Conservation (phyloP, 2,797 vertebrate species). For the Phoxinus dragarum region DNA sequence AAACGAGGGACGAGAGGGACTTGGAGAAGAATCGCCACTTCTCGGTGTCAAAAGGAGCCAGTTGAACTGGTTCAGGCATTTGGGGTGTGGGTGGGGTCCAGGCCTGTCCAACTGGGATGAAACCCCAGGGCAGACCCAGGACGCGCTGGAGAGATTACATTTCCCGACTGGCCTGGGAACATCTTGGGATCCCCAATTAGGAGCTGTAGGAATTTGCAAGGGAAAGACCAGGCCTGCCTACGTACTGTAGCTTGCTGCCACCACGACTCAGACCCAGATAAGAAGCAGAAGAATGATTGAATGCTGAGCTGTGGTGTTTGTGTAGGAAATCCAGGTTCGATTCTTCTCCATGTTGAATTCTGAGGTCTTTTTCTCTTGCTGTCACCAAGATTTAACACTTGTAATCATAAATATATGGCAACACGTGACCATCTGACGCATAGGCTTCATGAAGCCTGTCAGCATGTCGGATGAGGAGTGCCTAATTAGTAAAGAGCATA, state of each 20-base stretch:
- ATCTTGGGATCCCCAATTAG: background rate
- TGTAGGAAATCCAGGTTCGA: background rate
- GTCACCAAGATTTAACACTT: background rate
- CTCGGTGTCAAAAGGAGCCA: background rate
- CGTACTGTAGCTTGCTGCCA: background rate
- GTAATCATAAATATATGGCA: background rate
- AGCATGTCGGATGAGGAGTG: background rate
- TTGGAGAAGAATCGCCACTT: background rate
- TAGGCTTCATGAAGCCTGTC: background rate
- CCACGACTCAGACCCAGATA: too few relatives aligned
- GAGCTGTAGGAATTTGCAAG: background rate
- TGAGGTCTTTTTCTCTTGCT: background rate
- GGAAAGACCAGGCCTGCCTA: background rate
- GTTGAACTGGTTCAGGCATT: background rate
- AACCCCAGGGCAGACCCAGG: background rate
- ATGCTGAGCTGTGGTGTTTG: background rate
- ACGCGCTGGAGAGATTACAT: too few relatives aligned
- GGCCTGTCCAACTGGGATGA: background rate
- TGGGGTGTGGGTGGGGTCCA: background rate
- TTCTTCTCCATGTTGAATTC: background rate
- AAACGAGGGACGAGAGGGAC: too few relatives aligned
- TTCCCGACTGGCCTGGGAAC: background rate
- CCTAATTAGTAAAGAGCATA: background rate
- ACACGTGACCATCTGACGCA: background rate
- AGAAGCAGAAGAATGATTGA: background rate